Base-by-base conservation (phyloP, 1,140 invertebrate genomes). In the Temnothorax longispinosus region DNA sequence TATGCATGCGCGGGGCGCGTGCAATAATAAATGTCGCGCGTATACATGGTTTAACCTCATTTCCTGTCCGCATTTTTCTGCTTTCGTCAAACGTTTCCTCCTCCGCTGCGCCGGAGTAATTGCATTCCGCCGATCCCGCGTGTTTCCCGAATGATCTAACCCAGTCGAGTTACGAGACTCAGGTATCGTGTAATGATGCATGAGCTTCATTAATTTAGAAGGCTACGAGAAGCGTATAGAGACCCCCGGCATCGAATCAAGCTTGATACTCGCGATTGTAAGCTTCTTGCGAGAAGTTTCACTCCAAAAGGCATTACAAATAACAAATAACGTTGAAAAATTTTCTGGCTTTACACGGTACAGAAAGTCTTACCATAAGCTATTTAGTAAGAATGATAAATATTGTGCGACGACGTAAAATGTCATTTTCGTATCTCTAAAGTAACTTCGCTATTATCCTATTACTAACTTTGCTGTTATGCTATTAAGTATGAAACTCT, bases 391-490 rank as follows among this genome's bases (percentile, higher is more conserved):
- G 58, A 64, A 84, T 72, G 80, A 84, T 84, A 84, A 84, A 84
- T 84, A 84, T 84, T 84, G 80, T 74, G 80, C 69, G 80, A 67
- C 80, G 80, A 84, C 80, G 69, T 84, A 75, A 84, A 84, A 84
- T 84, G 69, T 60, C 72, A 84, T 84, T 84, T 74, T 84, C 80
- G 80, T 52, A 74, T 82, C 67, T 60, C 80, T 62, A 47, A 60
- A 84, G 80, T 84, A 84, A 84, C 80, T 84, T 84, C 54, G 41
- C 80, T 75, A 84, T 84, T 84, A 84, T 84, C 80, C 80, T 84
- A 84, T 84, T 84, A 84, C 80, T 84, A 84, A 84, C 80, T 84
- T 84, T 71, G 72, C 80, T 82, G 80, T 82, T 82, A 82, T 74
- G 67, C 52, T 84, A 84, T 84, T 84, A 84, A 84, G 80, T 47